Evolutionary conservation across 2,797 vertebrate genomes (phyloP).

Genomic region (Tenualosa thibaudeaui): DNA sequence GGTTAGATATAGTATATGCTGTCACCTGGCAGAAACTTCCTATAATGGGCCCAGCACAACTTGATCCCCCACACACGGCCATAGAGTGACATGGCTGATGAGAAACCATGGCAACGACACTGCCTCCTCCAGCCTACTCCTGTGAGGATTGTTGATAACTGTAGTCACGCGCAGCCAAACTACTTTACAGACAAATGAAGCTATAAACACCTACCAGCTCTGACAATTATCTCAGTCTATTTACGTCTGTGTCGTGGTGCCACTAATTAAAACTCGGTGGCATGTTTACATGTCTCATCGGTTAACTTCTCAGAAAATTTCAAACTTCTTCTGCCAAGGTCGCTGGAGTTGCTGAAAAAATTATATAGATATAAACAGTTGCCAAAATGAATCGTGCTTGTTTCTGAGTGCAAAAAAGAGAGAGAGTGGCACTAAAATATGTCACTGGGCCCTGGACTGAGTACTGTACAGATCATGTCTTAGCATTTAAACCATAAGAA

Average conservation of each 20-base stretch:
- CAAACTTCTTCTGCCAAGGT: constrained; percentile 5
- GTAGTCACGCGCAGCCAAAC: constrained; percentile 17
- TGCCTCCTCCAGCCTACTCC: constrained; percentile 33
- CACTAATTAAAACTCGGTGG: constrained; percentile 24
- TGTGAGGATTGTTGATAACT: constrained; percentile 1
- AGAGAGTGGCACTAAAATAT: neutral
- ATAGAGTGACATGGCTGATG: constrained; percentile 17
- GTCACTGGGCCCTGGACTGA: neutral
- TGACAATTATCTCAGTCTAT: constrained; percentile 40
- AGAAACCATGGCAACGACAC: constrained; percentile 46
- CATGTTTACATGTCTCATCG: constrained; percentile 14
- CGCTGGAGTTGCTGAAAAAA: neutral
- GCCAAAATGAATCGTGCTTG: neutral
- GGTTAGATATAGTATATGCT: neutral
- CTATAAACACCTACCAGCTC: constrained; percentile 25
- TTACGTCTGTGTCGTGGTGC: constrained; percentile 23
- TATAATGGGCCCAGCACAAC: neutral
- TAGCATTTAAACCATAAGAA: neutral
- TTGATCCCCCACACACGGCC: constrained; percentile 12
- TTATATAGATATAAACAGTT: neutral
- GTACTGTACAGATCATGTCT: neutral
- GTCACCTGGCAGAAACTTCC: constrained; percentile 9
- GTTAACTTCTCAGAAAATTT: neutral
- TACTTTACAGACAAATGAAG: constrained; percentile 42
- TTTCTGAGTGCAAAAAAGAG: neutral